Percentiles rank a stretch among this genome's conserved stretches.
These are phyloP conservation scores for Silurus meridionalis DNA, from an alignment of 2,113 vertebrate genomes.

Conservation along the genomic window DNA sequence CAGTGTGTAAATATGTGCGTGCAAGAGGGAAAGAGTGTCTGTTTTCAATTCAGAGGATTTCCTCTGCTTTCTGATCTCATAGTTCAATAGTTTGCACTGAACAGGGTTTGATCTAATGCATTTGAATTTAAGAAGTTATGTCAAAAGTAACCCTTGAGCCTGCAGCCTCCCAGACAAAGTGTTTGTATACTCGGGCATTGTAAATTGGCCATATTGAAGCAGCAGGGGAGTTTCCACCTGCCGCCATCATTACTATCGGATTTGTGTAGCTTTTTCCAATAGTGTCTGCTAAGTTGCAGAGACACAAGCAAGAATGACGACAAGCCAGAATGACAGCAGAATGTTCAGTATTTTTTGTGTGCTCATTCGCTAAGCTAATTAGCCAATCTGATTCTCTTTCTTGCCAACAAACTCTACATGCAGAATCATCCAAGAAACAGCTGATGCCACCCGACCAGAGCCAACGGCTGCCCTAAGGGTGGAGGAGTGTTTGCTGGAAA, in stretches of 20 bases:
- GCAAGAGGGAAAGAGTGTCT: conserved; percentile 4
- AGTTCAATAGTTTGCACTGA: neutral
- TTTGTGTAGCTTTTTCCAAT: no score
- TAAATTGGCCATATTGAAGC: neutral
- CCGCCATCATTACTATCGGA: no score
- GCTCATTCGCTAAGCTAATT: no score
- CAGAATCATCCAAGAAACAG: no score
- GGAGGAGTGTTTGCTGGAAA: neutral
- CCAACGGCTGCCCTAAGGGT: neutral
- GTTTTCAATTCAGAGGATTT: conserved; percentile 3
- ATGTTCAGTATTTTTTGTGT: no score
- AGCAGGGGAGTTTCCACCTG: neutral
- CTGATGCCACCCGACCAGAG: no score
- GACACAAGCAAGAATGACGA: no score
- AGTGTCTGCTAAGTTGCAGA: no score
- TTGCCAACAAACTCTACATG: no score
- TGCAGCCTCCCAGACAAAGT: neutral
- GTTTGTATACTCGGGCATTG: neutral
- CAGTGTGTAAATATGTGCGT: neutral
- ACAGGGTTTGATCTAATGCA: neutral
- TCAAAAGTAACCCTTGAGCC: neutral
- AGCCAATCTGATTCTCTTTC: no score
- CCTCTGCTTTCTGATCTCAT: neutral
- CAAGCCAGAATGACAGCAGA: no score
- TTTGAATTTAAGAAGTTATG: neutral